These are phyloP conservation scores for Syrrhaptes paradoxus DNA, from an alignment of 2,113 vertebrate genomes.

Conservation along the genomic window DNA sequence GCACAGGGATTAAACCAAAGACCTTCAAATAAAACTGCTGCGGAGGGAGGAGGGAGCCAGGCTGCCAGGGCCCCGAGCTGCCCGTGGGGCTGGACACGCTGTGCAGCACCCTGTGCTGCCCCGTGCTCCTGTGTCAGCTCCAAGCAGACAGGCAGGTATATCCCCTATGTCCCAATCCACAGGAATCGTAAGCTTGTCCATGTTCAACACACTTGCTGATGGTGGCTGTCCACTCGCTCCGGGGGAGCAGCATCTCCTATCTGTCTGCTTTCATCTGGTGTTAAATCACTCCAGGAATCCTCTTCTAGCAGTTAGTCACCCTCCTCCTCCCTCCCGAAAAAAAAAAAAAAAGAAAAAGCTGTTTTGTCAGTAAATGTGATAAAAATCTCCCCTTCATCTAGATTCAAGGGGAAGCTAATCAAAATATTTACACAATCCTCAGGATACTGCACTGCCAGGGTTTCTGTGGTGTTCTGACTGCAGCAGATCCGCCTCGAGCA, in stretches of 20 bases:
- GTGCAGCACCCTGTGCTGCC: background rate
- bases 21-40: background rate
- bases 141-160: background rate
- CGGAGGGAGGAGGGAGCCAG: background rate
- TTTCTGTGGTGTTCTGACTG: background rate
- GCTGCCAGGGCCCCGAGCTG: background rate
- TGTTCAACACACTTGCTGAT: background rate
- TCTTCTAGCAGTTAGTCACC: conserved; percentile 32
- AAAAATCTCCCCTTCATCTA: conserved; percentile 53
- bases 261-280: conserved; percentile 44
- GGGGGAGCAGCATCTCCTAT: background rate
- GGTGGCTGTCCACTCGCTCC: background rate
- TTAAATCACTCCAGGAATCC: conserved; percentile 47
- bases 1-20: background rate
- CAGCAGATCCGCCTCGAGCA: background rate
- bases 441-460: background rate
- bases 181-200: background rate
- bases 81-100: accelerated
- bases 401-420: conserved; percentile 35
- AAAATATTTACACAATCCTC: conserved; percentile 31
- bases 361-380: conserved; percentile 57
- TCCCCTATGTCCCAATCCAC: background rate
- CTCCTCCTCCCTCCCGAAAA: background rate
- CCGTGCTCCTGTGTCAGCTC: background rate
- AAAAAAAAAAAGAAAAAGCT: background rate